Evolutionary conservation across 2,113 vertebrate species (phyloP).

Genomic region (Polypterus senegalus): DNA sequence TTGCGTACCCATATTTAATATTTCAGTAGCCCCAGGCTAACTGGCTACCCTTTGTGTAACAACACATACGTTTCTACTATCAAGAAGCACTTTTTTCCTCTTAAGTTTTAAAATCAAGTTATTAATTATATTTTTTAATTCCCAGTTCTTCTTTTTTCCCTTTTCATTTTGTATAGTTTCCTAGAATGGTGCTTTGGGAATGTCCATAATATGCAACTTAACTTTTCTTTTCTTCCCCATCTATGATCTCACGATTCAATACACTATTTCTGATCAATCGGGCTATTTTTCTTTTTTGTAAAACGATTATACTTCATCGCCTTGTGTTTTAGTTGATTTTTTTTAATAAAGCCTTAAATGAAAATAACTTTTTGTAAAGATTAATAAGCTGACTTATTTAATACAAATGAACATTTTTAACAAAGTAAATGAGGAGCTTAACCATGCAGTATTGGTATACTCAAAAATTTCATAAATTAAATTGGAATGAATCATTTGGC

Average conservation of each 20-base stretch:
- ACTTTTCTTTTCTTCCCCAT: slow-evolving; percentile 50
- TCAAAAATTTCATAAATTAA: too few relatives aligned
- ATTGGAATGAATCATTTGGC: too few relatives aligned
- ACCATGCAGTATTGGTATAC: too few relatives aligned
- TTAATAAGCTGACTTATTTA: too few relatives aligned
- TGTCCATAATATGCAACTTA: slow-evolving; percentile 56
- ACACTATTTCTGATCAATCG: slow-evolving; percentile 46
- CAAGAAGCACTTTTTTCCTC: slow-evolving; percentile 41
- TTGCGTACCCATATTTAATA: slow-evolving; percentile 41
- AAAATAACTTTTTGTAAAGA: too few relatives aligned
- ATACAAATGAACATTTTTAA: too few relatives aligned
- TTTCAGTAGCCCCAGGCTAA: not conserved
- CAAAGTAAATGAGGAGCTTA: too few relatives aligned
- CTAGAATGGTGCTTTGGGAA: slow-evolving; percentile 46
- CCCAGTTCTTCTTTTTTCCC: slow-evolving; percentile 54
- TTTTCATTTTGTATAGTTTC: slow-evolving; percentile 51
- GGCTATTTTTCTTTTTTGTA: not conserved
- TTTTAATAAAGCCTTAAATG: too few relatives aligned
- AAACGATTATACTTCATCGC: too few relatives aligned
- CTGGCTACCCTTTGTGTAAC: not conserved
- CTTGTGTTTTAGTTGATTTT: too few relatives aligned
- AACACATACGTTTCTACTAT: slow-evolving; percentile 21
- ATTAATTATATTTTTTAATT: slow-evolving; percentile 64
- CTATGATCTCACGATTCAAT: slow-evolving; percentile 42
- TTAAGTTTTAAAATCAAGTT: slow-evolving; percentile 55